Evolutionary conservation across 2,888 invertebrate species (phyloP).

Genomic region (Eupithecia insigniata): DNA sequence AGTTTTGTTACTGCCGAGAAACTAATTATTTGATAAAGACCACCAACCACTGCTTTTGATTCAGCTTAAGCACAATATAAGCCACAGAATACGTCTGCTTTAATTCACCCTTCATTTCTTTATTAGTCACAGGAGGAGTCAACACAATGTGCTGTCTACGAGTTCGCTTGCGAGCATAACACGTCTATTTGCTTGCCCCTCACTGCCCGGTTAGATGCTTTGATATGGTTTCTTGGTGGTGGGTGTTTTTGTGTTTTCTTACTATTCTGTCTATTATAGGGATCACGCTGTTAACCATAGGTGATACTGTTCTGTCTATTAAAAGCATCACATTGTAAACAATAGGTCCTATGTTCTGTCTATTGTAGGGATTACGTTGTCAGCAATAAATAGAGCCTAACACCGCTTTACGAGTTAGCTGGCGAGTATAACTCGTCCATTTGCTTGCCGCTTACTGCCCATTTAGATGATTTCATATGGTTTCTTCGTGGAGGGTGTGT

Average conservation of each 20-base stretch:
- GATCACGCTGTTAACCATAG: too few species aligned
- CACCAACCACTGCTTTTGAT: too few species aligned
- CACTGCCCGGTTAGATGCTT: slow-evolving; percentile 75
- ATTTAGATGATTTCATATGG: slow-evolving; percentile 65
- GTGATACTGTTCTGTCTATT: too few species aligned
- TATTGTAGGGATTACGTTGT: too few species aligned
- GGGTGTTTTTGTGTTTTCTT: slow-evolving; percentile 40
- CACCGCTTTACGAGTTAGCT: slow-evolving; percentile 77
- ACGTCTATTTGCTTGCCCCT: slow-evolving; percentile 79
- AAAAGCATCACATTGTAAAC: too few species aligned
- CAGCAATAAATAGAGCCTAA: too few species aligned
- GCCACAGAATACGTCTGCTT: not conserved
- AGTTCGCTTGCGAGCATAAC: slow-evolving; percentile 79
- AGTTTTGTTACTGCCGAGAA: not conserved
- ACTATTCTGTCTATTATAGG: too few species aligned
- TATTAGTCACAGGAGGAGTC: slow-evolving; percentile 47
- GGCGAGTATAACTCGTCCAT: slow-evolving; percentile 78
- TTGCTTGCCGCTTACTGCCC: slow-evolving; percentile 79
- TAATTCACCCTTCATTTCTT: not conserved
- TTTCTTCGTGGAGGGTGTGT: slow-evolving; percentile 29
- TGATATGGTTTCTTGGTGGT: slow-evolving; percentile 15
- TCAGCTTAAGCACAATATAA: too few species aligned
- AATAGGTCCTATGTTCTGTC: too few species aligned
- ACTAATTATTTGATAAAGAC: too few species aligned
- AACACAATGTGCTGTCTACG: slow-evolving; percentile 67